Evolutionary conservation across 2,888 invertebrate species (phyloP).

Genomic region (Hemaris fuciformis): DNA sequence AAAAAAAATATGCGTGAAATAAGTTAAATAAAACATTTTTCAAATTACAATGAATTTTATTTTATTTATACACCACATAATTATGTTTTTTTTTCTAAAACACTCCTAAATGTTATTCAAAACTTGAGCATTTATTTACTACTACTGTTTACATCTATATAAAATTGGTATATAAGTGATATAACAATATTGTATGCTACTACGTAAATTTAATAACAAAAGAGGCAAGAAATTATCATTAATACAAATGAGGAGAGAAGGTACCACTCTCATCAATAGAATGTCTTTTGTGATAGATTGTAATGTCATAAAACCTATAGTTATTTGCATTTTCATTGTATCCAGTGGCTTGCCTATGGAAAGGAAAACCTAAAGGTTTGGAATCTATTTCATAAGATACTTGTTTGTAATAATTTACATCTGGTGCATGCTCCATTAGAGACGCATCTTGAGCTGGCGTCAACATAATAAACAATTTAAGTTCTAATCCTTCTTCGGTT

Average conservation of each 20-base stretch:
- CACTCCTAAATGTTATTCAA: not conserved
- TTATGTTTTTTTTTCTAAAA: not conserved
- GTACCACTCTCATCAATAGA: slow-evolving; percentile 37
- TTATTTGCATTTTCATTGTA: slow-evolving; percentile 45
- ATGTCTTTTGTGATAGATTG: slow-evolving; percentile 55
- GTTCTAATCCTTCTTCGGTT: slow-evolving; percentile 52
- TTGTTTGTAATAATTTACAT: slow-evolving; percentile 39
- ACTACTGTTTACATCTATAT: not conserved
- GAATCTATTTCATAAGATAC: slow-evolving; percentile 45
- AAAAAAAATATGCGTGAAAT: not conserved
- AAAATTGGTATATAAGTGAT: not conserved
- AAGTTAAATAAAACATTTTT: slow-evolving; percentile 11
- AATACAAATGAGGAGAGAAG: slow-evolving; percentile 58
- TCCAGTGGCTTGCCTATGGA: slow-evolving; percentile 51
- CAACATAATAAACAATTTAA: slow-evolving; percentile 66
- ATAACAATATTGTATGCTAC: not conserved
- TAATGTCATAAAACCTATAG: slow-evolving; percentile 63
- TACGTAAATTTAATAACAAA: slow-evolving; percentile 26
- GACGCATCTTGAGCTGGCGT: slow-evolving; percentile 42
- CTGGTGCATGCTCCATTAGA: slow-evolving; percentile 30
- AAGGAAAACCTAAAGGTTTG: slow-evolving; percentile 70
- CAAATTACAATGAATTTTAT: not conserved
- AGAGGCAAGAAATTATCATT: slow-evolving; percentile 45
- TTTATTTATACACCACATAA: not conserved
- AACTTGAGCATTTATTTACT: not conserved